Conservation (phyloP, 2,888 invertebrate genomes). For the Tetanocera ferruginea region DNA sequence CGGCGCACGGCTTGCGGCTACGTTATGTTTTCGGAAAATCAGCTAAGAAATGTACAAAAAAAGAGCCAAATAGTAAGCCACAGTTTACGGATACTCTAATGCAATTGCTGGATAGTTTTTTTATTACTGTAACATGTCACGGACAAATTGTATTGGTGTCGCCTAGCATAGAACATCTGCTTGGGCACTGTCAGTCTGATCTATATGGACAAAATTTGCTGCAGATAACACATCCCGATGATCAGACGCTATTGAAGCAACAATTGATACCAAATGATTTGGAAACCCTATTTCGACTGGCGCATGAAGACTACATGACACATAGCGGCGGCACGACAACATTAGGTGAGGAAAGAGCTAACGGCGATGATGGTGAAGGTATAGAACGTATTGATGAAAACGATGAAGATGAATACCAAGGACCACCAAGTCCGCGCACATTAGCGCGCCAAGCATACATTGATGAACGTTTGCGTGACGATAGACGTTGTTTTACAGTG, state of each 20-base stretch:
- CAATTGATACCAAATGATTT: slow-evolving; percentile 74
- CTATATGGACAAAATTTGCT: slow-evolving; percentile 85
- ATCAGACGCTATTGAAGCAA: slow-evolving; percentile 80
- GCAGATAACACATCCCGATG: slow-evolving; percentile 83
- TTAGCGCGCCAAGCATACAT: slow-evolving; percentile 58
- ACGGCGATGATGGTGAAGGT: slow-evolving; percentile 62
- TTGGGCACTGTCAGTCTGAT: slow-evolving; percentile 90
- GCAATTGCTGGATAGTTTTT: slow-evolving; percentile 82
- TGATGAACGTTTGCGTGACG: slow-evolving; percentile 67
- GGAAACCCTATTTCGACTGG: slow-evolving; percentile 62
- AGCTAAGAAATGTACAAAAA: background rate
- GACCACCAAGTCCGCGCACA: slow-evolving; percentile 54
- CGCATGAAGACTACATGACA: slow-evolving; percentile 41
- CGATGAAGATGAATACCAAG: slow-evolving; percentile 32
- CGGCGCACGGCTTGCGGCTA: slow-evolving; percentile 87
- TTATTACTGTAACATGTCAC: slow-evolving; percentile 83
- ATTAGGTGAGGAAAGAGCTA: slow-evolving; percentile 41
- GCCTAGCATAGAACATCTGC: slow-evolving; percentile 86
- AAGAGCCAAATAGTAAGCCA: slow-evolving; percentile 56
- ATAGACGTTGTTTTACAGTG: slow-evolving; percentile 74
- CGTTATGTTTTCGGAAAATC: slow-evolving; percentile 74
- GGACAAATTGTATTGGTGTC: slow-evolving; percentile 90
- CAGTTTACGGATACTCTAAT: slow-evolving; percentile 74
- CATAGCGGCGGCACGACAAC: slow-evolving; percentile 22
- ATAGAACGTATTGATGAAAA: slow-evolving; percentile 70